Conservation (phyloP, 2,113 vertebrate species). For the Semnopithecus entellus region DNA sequence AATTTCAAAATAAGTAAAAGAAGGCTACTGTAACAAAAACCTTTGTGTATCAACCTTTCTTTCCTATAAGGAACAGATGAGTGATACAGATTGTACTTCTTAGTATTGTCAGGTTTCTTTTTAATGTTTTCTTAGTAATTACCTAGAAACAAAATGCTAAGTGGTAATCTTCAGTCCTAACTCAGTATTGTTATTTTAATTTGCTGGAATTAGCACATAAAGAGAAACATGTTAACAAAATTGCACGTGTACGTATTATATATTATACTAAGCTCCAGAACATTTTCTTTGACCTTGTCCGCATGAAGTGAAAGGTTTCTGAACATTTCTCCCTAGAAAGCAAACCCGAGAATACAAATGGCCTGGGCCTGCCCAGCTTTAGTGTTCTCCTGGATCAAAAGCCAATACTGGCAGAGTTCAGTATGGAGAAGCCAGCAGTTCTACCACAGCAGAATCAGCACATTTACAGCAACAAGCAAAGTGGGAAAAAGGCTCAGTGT, state of each 20-base stretch:
- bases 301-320: conserved; percentile 74
- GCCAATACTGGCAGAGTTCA: conserved; percentile 54
- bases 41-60: not conserved
- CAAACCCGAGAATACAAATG: conserved; percentile 74
- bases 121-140: conserved; percentile 49
- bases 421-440: not conserved
- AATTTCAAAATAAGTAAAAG: conserved; percentile 44
- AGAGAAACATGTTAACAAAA: conserved; percentile 21
- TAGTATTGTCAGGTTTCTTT: conserved; percentile 7
- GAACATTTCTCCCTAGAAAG: conserved; percentile 73
- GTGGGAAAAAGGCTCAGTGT: conserved; percentile 26
- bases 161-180: conserved; percentile 46
- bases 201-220: conserved; percentile 14
- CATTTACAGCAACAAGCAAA: conserved; percentile 28
- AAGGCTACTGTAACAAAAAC: conserved; percentile 41
- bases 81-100: not conserved
- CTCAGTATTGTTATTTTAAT: conserved; percentile 54
- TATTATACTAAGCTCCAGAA: conserved; percentile 49
- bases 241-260: not conserved
- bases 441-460: conserved; percentile 59
- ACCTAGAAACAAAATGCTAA: conserved; percentile 59
- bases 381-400: conserved; percentile 70
- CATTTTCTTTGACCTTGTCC: conserved; percentile 79
- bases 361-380: conserved; percentile 36
- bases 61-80: conserved; percentile 31